phyloP scores from a whole-genome alignment of 2,888 invertebrate genomes.

The Clistopyga incitator region DNA sequence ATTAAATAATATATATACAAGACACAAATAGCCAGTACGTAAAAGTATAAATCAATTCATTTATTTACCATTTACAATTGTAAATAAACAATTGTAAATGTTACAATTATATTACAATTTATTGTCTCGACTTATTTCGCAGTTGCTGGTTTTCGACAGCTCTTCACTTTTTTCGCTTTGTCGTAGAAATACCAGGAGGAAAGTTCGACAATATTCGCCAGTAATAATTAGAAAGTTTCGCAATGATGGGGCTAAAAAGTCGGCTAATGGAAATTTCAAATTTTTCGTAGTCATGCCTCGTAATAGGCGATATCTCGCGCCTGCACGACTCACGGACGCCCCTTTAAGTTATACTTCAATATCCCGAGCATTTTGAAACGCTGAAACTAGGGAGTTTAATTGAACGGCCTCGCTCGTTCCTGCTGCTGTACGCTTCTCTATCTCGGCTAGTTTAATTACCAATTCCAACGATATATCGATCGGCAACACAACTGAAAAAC shows the following conservation, averaged over 20 bases:
- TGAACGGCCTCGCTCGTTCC: conserved; percentile 97
- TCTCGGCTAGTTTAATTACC: conserved; percentile 94
- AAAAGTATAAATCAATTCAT: no score
- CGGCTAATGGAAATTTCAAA: conserved; percentile 61
- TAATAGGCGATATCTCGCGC: conserved; percentile 6
- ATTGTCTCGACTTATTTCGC: not conserved
- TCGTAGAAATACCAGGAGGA: conserved; percentile 20
- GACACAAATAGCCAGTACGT: no score
- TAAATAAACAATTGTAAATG: no score
- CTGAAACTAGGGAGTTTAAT: conserved; percentile 94
- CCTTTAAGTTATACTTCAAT: conserved; percentile 76
- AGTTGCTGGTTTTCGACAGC: not conserved
- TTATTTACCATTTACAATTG: no score
- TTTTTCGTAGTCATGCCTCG: conserved; percentile 38
- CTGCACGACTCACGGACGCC: not conserved
- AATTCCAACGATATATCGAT: conserved; percentile 91
- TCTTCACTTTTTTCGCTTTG: conserved; percentile 1
- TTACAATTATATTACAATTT: no score
- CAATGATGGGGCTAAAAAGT: conserved; percentile 50
- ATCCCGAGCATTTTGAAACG: conserved; percentile 92
- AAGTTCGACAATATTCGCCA: conserved; percentile 35
- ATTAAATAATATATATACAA: no score
- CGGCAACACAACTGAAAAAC: conserved; percentile 92
- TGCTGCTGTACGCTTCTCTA: conserved; percentile 93
- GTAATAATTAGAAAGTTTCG: conserved; percentile 62